Evolutionary conservation across 2,888 invertebrate genomes (phyloP).

Genomic region (Philaethria dido): DNA sequence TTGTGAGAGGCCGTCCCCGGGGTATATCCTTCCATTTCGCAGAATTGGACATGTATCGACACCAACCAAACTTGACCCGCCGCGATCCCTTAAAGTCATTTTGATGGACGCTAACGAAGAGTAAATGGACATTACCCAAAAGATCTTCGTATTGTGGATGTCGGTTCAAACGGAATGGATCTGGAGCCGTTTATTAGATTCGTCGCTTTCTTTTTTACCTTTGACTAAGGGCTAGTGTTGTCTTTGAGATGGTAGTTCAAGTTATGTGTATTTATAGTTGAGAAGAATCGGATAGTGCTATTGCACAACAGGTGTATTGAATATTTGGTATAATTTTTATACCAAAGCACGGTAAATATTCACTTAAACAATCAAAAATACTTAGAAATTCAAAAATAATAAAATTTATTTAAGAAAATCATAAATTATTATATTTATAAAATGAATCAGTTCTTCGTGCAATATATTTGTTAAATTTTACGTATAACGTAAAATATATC

Average conservation of each 20-base stretch:
- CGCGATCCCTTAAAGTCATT: slow-evolving; percentile 57
- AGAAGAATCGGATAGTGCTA: slow-evolving; percentile 49
- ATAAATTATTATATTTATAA: too few species aligned
- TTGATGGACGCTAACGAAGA: slow-evolving; percentile 60
- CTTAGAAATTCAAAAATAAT: too few species aligned
- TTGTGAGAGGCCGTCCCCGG: slow-evolving; percentile 76
- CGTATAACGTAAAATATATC: too few species aligned
- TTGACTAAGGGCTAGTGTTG: slow-evolving; percentile 74
- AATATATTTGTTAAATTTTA: too few species aligned
- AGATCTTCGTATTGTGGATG: slow-evolving; percentile 66
- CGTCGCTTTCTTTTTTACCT: slow-evolving; percentile 78
- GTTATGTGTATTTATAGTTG: slow-evolving; percentile 65
- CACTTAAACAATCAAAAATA: too few species aligned
- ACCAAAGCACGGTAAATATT: too few species aligned
- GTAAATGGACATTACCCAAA: slow-evolving; percentile 53
- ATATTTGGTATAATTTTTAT: too few species aligned
- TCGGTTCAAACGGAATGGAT: slow-evolving; percentile 77
- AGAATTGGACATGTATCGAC: slow-evolving; percentile 75
- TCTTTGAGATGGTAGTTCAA: slow-evolving; percentile 70
- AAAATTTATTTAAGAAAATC: too few species aligned
- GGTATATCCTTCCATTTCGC: slow-evolving; percentile 79
- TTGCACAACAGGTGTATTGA: slow-evolving; percentile 33
- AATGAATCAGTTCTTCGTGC: too few species aligned
- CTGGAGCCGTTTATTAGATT: slow-evolving; percentile 79
- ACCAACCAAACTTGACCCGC: slow-evolving; percentile 65